phyloP scores from a whole-genome alignment of 2,888 invertebrate genomes.

The Trissoscelio sp. region DNA sequence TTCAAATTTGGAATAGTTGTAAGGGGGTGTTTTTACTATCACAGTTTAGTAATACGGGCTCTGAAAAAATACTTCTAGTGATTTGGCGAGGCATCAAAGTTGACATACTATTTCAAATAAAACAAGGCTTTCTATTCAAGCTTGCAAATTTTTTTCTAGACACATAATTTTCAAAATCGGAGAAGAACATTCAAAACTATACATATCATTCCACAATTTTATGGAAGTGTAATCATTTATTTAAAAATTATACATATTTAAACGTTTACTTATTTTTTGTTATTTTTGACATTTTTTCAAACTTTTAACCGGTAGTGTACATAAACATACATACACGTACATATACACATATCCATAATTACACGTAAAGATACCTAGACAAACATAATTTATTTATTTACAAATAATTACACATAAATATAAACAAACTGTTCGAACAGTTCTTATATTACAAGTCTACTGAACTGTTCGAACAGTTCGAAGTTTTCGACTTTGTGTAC shows the following conservation, averaged over 20 bases:
- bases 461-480: too few species aligned
- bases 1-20: slow-evolving; percentile 3
- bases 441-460: too few species aligned
- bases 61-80: background rate
- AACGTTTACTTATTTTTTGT: background rate
- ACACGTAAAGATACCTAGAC: too few species aligned
- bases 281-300: background rate
- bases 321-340: too few species aligned
- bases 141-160: background rate
- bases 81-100: background rate
- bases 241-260: background rate
- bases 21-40: background rate
- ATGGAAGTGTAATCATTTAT: too few species aligned
- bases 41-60: background rate
- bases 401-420: too few species aligned
- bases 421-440: too few species aligned
- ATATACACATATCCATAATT: too few species aligned
- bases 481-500: too few species aligned
- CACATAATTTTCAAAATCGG: slow-evolving; percentile 1
- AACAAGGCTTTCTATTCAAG: background rate
- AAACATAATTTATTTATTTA: too few species aligned
- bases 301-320: background rate
- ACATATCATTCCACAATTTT: background rate
- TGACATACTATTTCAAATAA: slow-evolving; percentile 3
- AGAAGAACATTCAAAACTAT: background rate